Evolutionary conservation across 2,888 invertebrate species (phyloP), one percentile per base, ranked within the genome.

Genomic region (Hermodice carunculata): DNA sequence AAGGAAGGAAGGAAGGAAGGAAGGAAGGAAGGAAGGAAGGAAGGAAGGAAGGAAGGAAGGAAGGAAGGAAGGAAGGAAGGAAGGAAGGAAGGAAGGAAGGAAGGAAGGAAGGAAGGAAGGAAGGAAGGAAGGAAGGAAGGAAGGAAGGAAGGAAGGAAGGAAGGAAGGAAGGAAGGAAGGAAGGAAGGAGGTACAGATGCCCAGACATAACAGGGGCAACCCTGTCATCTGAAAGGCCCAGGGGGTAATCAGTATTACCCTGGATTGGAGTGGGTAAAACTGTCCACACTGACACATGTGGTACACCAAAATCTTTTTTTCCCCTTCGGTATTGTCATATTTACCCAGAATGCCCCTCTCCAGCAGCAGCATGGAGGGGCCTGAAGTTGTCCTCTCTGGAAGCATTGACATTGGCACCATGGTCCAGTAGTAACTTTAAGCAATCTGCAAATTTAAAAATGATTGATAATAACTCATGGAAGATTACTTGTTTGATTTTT

Each of bases 361-460:
- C 68, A 26, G 82, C 77, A 32, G 82, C 79, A 54, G 78, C 74
- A 62, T 82, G 82, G 11, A 82, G 67, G 8, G 84, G 78, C 49
- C 77, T 80, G 26, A 75, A 70, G 42, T 75, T 70, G 65, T 81
- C 80, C 37, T 79, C 78, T 54, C 78, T 64, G 8, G 69, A 44
- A 52, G 76, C 67, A 54, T 75, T 78, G 3, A 76, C 74, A 67
- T 78, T 75, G 11, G 75, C 80, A 53, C 81, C 80, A 58, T 70
- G 69, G 34, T 79, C 76, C 44, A 84, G 71, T 49, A 84, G 62
- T 29, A 81, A 62, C 52, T 74, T 73, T 43, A 83, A 57, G 67
- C 81, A 79, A 6, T 75, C 84, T 84, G 74, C 4, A 76, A 74
- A 28, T n/a, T n/a, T n/a, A n/a, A n/a, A n/a, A n/a, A n/a, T n/a